Conservation (phyloP, 2,797 vertebrate species). For the Sphenodon punctatus region DNA sequence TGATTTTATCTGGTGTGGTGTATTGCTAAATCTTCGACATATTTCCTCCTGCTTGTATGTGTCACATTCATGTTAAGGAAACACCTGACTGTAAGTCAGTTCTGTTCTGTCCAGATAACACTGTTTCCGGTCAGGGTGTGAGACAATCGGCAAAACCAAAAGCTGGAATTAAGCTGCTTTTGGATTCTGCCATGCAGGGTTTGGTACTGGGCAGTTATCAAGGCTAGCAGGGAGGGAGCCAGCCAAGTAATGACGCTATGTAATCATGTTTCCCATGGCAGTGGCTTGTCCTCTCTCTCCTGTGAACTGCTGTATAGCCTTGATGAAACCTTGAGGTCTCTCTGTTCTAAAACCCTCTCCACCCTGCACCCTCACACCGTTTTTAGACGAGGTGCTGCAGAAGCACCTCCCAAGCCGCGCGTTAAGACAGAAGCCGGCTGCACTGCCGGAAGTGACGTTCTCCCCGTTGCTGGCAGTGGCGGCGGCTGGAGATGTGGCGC, state of each 20-base stretch:
- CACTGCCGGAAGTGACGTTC: no score
- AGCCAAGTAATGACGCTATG: neutral
- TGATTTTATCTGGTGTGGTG: neutral
- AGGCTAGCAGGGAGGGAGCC: neutral
- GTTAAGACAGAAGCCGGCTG: no score
- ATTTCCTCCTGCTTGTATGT: neutral
- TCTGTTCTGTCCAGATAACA: neutral
- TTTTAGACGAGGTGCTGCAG: no score
- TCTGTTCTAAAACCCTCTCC: slow-evolving; percentile 45
- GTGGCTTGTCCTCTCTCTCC: neutral
- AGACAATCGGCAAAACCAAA: neutral
- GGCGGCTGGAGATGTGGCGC: no score
- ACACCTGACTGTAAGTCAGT: neutral
- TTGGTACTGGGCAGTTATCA: slow-evolving; percentile 11
- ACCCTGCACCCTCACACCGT: no score
- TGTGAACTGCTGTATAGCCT: slow-evolving; percentile 20
- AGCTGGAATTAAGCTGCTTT: neutral
- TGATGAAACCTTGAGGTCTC: slow-evolving; percentile 24
- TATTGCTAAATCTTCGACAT: neutral
- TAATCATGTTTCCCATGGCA: slow-evolving; percentile 17
- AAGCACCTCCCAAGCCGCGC: no score
- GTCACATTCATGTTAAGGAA: neutral
- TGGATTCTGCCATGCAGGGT: neutral
- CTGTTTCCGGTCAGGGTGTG: neutral
- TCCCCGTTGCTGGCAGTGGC: no score